Conservation (phyloP, 1,140 invertebrate genomes). For the Elymnias hypermnestra region DNA sequence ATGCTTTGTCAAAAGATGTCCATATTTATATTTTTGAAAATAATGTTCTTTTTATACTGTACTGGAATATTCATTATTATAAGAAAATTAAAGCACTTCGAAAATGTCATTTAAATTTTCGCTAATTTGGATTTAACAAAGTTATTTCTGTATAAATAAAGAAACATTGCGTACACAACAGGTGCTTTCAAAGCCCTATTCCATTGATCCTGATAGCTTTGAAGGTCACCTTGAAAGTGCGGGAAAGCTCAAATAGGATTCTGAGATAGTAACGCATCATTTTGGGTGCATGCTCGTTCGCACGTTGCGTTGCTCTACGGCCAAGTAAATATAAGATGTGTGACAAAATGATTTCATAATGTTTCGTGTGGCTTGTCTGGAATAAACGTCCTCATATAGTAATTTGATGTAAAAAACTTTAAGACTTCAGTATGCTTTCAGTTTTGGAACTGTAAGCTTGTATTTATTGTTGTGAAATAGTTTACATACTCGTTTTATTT, state of each 20-base stretch:
- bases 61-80: neutral
- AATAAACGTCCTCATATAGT: neutral
- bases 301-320: slow-evolving; percentile 37
- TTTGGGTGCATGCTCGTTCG: slow-evolving; percentile 34
- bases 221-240: slow-evolving; percentile 63
- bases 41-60: neutral
- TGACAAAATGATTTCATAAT: slow-evolving; percentile 27
- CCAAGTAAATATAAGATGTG: slow-evolving; percentile 27
- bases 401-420: slow-evolving; percentile 7
- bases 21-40: neutral
- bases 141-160: too few species aligned
- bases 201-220: slow-evolving; percentile 41
- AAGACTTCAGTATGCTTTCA: neutral
- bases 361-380: slow-evolving; percentile 24
- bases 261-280: slow-evolving; percentile 18
- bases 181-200: neutral
- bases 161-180: neutral
- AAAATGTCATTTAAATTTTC: too few species aligned
- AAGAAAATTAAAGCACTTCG: too few species aligned
- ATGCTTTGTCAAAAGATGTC: neutral
- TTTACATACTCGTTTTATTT: neutral
- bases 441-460: neutral
- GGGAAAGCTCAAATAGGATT: slow-evolving; percentile 52
- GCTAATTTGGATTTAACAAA: too few species aligned
- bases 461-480: slow-evolving; percentile 1